Base-by-base conservation (phyloP, 1,140 invertebrate genomes). In the Onthophagus taurus region DNA sequence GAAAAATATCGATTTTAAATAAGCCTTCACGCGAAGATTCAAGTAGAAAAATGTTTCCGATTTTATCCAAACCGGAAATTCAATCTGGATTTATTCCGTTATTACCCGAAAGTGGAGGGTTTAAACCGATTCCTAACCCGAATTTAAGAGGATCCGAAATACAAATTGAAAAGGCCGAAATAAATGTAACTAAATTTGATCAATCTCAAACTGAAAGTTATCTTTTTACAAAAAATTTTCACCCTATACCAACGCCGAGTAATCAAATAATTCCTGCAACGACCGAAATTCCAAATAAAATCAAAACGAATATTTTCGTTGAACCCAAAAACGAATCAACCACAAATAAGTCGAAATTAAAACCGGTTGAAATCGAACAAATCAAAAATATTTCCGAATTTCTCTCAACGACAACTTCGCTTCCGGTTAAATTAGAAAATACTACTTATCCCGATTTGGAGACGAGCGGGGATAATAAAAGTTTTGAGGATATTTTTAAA, bases 81-180 rank as follows among this genome's bases (percentile, higher is more conserved):
- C 77, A 83, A 62, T 74, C 74, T 11, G 83, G 83, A 11, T 87
- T 87, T 55, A 64, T 77, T 7, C 84, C 84, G 12, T 68, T 86
- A 41, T 60, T 79, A 19, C 81, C 82, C 6, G 73, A 73, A 19
- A 71, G 72, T 45, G 76, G 80, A 9, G 83, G 83, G 11, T 87
- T 87, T 50, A 70, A 68, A 42, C 82, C 82, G 0, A 82, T 83
- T 26, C 48, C 44, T 8, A 58, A 49, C 18, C 52, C 53, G 21
- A n/a, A 19, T 29, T 41, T 51, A 37, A 11, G 34, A 16, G 33
- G 1, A 3, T 6, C 17, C 8, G 18, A 44, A 33, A 20, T 34
- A 5, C 13, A 34, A 23, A 36, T 36, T 18, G 33, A 20, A 36
- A 44, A 34, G 9, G 16, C 29, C 14, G 33, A 44, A 18, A 20